A percentile compares a stretch with the other conserved stretches of the same genome.
Evolutionary conservation across 2,888 invertebrate species (phyloP).

Genomic region (Mimachlamys varia): DNA sequence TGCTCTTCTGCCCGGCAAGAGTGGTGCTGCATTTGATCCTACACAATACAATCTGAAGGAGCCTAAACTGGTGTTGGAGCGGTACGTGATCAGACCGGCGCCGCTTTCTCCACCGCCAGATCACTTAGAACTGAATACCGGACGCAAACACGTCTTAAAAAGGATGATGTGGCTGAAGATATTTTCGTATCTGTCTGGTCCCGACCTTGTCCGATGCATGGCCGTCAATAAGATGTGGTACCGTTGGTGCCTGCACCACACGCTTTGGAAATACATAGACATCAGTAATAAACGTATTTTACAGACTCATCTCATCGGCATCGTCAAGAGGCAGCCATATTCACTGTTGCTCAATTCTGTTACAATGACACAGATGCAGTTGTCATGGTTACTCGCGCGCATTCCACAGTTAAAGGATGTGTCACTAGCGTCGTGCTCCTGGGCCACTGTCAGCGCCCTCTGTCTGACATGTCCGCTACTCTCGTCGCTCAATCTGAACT

Average conservation of each 20-base stretch:
- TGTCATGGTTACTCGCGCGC: slow-evolving; percentile 95
- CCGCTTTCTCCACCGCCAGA: slow-evolving; percentile 75
- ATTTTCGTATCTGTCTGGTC: slow-evolving; percentile 80
- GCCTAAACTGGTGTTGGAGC: slow-evolving; percentile 56
- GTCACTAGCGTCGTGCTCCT: slow-evolving; percentile 88
- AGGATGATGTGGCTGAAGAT: slow-evolving; percentile 80
- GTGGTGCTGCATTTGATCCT: slow-evolving; percentile 28
- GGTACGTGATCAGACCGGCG: slow-evolving; percentile 76
- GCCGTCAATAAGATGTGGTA: slow-evolving; percentile 95
- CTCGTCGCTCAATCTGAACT: slow-evolving; percentile 90
- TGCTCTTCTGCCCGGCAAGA: slow-evolving; percentile 39
- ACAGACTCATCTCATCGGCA: slow-evolving; percentile 90
- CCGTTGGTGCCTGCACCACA: slow-evolving; percentile 91
- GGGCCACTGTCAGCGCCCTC: slow-evolving; percentile 90
- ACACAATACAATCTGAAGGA: slow-evolving; percentile 56
- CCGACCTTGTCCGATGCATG: slow-evolving; percentile 85
- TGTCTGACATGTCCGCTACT: slow-evolving; percentile 92
- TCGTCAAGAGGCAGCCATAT: slow-evolving; percentile 94
- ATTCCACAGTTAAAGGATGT: slow-evolving; percentile 92
- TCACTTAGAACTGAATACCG: slow-evolving; percentile 61
- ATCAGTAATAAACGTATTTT: slow-evolving; percentile 86
- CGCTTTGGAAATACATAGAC: slow-evolving; percentile 92
- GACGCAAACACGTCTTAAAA: slow-evolving; percentile 73
- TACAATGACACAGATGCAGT: slow-evolving; percentile 91
- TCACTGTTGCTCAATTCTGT: slow-evolving; percentile 94